Conservation (phyloP, 2,888 invertebrate species). For the Plagodis pulveraria region DNA sequence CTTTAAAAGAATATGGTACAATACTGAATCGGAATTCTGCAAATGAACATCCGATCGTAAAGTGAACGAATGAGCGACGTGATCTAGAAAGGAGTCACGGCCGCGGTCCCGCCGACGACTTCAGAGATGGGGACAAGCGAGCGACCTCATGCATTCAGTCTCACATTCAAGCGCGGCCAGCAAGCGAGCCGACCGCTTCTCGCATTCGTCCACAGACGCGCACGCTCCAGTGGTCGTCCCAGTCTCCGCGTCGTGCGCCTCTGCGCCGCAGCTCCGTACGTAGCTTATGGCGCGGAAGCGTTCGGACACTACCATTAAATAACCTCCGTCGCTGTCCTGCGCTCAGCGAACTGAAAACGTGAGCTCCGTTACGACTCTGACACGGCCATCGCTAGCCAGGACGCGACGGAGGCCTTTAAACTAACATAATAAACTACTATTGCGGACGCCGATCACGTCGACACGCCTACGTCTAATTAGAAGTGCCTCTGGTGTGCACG, state of each 20-base stretch:
- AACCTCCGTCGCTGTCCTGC: conserved; percentile 77
- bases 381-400: conserved; percentile 61
- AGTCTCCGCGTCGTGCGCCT: conserved; percentile 71
- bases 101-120: conserved; percentile 75
- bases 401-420: conserved; percentile 77
- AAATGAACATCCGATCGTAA: conserved; percentile 72
- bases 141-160: conserved; percentile 54
- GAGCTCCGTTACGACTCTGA: conserved; percentile 47
- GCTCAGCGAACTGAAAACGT: conserved; percentile 58
- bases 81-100: conserved; percentile 81
- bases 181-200: conserved; percentile 49
- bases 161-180: conserved; percentile 45
- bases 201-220: conserved; percentile 73
- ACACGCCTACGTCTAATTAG: conserved; percentile 66
- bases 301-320: conserved; percentile 70
- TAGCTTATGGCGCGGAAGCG: conserved; percentile 64
- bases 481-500: conserved; percentile 88
- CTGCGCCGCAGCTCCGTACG: conserved; percentile 59
- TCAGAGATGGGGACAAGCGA: conserved; percentile 83
- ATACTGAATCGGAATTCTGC: conserved; percentile 72
- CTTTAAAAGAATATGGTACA: conserved; percentile 81
- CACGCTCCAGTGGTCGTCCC: conserved; percentile 81
- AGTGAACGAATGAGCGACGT: conserved; percentile 82
- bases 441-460: conserved; percentile 78
- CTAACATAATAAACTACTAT: conserved; percentile 81